Conservation (phyloP, 2,113 vertebrate species). For the Lophochroa leadbeateri region DNA sequence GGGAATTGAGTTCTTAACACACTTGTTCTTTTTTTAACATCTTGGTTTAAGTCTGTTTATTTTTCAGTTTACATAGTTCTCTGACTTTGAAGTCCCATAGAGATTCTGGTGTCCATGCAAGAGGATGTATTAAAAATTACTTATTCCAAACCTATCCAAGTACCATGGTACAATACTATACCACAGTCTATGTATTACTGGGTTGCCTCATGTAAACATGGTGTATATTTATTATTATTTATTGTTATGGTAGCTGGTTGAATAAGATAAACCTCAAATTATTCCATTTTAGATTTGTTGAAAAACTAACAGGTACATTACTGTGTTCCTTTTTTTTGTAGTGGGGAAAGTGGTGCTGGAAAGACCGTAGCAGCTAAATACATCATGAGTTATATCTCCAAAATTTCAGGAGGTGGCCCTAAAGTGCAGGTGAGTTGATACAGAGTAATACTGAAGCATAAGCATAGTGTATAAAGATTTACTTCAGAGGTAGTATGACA, state of each 20-base stretch:
- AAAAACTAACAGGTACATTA: neutral
- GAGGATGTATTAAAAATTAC: neutral
- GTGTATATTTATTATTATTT: neutral
- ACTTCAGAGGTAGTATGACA: neutral
- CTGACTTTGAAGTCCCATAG: neutral
- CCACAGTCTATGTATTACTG: neutral
- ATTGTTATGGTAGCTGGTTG: neutral
- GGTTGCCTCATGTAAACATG: neutral
- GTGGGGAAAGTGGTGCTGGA: slow-evolving; percentile 95
- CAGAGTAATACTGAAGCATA: neutral
- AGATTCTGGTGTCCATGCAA: neutral
- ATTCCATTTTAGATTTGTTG: neutral
- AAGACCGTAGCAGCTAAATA: slow-evolving; percentile 98
- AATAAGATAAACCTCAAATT: neutral
- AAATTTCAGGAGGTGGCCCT: slow-evolving; percentile 92
- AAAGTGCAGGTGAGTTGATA: slow-evolving; percentile 88
- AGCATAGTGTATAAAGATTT: neutral
- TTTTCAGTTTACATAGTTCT: neutral
- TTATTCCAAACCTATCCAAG: neutral
- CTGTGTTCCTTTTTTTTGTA: slow-evolving; percentile 50
- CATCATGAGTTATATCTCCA: slow-evolving; percentile 95
- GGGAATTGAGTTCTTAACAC: neutral
- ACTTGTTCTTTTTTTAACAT: neutral
- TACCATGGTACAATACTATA: neutral
- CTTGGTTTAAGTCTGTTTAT: neutral